phyloP scores from a whole-genome alignment of 2,113 vertebrate species.

The Chloropsis cyanopogon region DNA sequence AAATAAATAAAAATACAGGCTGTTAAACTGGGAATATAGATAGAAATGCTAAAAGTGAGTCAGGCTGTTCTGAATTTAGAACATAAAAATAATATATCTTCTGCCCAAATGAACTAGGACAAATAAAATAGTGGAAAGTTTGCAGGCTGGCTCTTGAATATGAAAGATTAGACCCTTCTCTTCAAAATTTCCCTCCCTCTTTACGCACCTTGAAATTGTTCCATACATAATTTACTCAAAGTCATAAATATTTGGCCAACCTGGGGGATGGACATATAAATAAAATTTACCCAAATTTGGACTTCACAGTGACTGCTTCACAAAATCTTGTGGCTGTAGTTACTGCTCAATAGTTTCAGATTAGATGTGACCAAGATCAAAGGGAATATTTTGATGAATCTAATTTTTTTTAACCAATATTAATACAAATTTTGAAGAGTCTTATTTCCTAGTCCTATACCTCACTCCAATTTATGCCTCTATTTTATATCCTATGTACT shows the following conservation, averaged over 20 bases:
- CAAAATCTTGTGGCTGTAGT: background rate
- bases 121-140: background rate
- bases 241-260: background rate
- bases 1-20: background rate
- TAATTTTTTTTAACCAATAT: background rate
- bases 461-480: too few relatives aligned
- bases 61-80: background rate
- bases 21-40: background rate
- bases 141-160: background rate
- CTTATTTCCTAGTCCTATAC: background rate
- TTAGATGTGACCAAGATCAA: background rate
- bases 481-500: background rate
- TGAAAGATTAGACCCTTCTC: accelerated
- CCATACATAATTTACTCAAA: background rate
- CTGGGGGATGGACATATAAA: background rate
- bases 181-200: background rate
- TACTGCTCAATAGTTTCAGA: background rate
- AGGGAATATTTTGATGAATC: background rate
- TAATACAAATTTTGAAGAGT: background rate
- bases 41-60: background rate
- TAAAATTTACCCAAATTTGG: background rate
- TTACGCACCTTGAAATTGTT: background rate
- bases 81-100: background rate
- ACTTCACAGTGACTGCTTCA: background rate
- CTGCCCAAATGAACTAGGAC: background rate